Evolutionary conservation across 64 coral and sea anemone genomes (phyloP), one percentile per base, ranked within the genome.

Genomic region (Porites australiensis): DNA sequence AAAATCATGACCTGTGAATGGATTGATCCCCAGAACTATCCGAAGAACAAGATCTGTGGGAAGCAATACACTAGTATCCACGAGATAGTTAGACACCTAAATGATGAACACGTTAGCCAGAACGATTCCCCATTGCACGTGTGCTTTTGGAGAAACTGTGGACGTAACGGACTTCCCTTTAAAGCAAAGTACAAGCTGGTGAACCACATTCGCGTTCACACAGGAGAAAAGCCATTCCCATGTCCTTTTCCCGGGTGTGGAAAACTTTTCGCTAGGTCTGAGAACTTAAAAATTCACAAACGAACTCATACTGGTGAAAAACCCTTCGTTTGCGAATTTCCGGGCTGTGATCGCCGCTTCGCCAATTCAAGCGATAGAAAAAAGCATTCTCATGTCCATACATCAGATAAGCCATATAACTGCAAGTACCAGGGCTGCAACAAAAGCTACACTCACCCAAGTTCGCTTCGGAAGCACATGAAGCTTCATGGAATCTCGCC

Each of bases 101-200:
- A 93, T 64, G 95, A 98, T 68, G 95, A 98, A 77, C 95, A 98
- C 62, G 91, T 98, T 51, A 98, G 95, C 47, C 93, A 93, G 37
- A 98, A 98, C 23, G 95, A 98, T 77, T 94, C 95, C 1, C 93
- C 93, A 22, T 69, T 98, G 50, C 95, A 98, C 45, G 92, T 98
- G 0, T 98, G 95, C 59, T 88, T 94, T 72, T 98, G 95, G 92
- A 83, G 93, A 82, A 93, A 98, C 21, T 98, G 95, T 43, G 57
- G 92, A 43, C 81, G 95, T 59, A 98, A 98, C 55, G 95, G 95
- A 72, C 95, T 90, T 59, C 95, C 95, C 13, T 98, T 98, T 72
- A 98, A 98, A 84, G 95, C 95, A 46, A 98, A 98, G 72, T 98
- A 98, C 86, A 98, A 98, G 90, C 95, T 98, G 44, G 95, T 98